Base-by-base conservation (phyloP, 2,797 vertebrate species). In the Aldrovandia affinis region DNA sequence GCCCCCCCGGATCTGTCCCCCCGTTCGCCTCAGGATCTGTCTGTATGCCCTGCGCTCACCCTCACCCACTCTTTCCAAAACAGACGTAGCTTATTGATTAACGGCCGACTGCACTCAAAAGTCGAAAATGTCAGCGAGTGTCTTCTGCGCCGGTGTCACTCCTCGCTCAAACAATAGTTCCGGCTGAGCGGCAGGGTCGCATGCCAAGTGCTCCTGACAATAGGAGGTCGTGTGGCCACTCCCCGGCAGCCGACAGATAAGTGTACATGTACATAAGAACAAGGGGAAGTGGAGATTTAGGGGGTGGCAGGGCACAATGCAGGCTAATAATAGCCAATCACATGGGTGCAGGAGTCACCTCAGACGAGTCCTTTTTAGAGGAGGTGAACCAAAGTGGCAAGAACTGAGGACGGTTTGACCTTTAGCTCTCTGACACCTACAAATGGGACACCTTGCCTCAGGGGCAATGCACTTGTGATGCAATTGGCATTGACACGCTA, bases 401-500 rank as follows among this genome's bases (percentile, higher is more conserved):
- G 94, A 95, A 94, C 95, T 95, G 94, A 95, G 93, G 93, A 93
- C 95, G 93, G 0, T 81, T 90, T 92, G 93, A 92, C 92, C 94
- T 92, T 73, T 93, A 92, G 89, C 92, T 90, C 92, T 89, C 84
- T 89, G 87, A 89, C 91, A 92, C 88, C 90, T 89, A 91, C 93
- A 90, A 95, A 95, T 92, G 95, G 92, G 91, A n/a, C n/a, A n/a
- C n/a, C n/a, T n/a, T n/a, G n/a, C 90, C 91, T 44, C 86, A 90
- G 96, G 93, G 96, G 93, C 93, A 95, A 94, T 96, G 94, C 94
- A 95, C 92, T 93, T 94, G 94, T 95, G 95, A 95, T 94, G 96
- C 95, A 93, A 96, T 94, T 93, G 93, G 92, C 95, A 95, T 95
- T 91, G 95, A 92, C 93, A 94, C 81, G 88, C 91, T 90, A 91